Evolutionary conservation across 2,797 vertebrate species (phyloP), one percentile per base, ranked within the genome.

Genomic region (Australoheros facetus): DNA sequence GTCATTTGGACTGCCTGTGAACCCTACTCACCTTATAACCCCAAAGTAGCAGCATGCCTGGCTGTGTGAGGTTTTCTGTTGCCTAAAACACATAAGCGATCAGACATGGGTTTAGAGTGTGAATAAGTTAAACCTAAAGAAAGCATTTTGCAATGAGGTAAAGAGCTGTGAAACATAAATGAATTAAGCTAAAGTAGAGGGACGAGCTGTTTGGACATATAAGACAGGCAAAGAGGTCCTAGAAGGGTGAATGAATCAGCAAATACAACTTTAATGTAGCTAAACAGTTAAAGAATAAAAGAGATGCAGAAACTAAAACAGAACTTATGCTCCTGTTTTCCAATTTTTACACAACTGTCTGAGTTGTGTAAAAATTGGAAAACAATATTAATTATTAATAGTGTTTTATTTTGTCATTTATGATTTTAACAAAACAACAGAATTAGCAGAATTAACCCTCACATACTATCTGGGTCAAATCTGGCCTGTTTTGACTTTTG

Each of bases 1-100:
- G n/a, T 66, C 70, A 59, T 78, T 74, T 23, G 62, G 23, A 42
- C 62, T 66, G 62, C 39, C 48, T 5, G 9, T 66, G 62, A 66
- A 66, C 62, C 62, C 42, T 48, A 16, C 62, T 66, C 62, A 66
- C 39, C 42, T 48, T 48, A 16, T 28, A 48, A 48, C 62, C 16
- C 48, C 42, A 28, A 16, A 66, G 39, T 28, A 66, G 39, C 62
- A 19, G 62, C 62, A 66, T 0, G 39, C 39, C 62, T 23, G 42
- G 1, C 42, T 48, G 62, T 66, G 62, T 66, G 62, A 28, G 39
- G 19, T 19, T 66, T 48, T 26, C 17, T 66, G 26, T 12, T 66
- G 62, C 39, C 62, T 48, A 48, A 66, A 66, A 48, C 62, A 48
- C 23, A 64, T 42, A 19, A 19, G 6, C 19, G 23, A 66, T 45